phyloP scores from a whole-genome alignment of 1,140 invertebrate species.

The Cyphomyrmex costatus region DNA sequence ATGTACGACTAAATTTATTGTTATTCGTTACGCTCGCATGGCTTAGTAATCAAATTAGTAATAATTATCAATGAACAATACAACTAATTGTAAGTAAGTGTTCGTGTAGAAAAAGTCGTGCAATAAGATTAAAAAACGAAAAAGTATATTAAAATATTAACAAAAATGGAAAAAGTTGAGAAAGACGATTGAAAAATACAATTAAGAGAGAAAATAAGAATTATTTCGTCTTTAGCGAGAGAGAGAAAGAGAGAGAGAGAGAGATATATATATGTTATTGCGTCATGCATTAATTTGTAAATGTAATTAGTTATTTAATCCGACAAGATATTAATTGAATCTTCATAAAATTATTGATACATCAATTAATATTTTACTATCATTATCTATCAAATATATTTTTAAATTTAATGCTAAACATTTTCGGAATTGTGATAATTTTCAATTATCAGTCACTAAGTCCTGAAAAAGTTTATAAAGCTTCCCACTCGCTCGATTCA shows the following conservation, averaged over 20 bases:
- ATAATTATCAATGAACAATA: slow-evolving; percentile 3
- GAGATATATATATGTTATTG: too few relatives aligned
- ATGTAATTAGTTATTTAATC: neutral
- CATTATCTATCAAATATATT: neutral
- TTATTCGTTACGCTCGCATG: neutral
- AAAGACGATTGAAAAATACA: neutral
- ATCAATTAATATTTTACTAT: neutral
- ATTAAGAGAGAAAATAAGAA: neutral
- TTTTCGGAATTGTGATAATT: neutral
- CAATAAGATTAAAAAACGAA: neutral
- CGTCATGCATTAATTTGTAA: slow-evolving; percentile 40
- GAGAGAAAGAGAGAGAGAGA: too few relatives aligned
- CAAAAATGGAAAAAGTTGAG: neutral
- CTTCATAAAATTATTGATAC: neutral
- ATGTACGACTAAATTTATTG: neutral
- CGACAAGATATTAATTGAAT: neutral
- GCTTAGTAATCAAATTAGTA: slow-evolving; percentile 6
- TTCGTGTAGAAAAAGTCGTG: slow-evolving; percentile 25
- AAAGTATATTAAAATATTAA: slow-evolving; percentile 2
- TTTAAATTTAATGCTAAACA: neutral
- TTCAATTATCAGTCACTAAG: slow-evolving; percentile 32
- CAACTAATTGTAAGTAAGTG: too few relatives aligned
- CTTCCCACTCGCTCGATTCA: slow-evolving; percentile 36
- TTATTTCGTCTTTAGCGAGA: slow-evolving; percentile 8
- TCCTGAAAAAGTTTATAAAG: slow-evolving; percentile 26